Percentiles rank a stretch among this genome's conserved stretches.
Evolutionary conservation across 2,888 invertebrate genomes (phyloP).

Genomic region (Aleiodes testaceus): DNA sequence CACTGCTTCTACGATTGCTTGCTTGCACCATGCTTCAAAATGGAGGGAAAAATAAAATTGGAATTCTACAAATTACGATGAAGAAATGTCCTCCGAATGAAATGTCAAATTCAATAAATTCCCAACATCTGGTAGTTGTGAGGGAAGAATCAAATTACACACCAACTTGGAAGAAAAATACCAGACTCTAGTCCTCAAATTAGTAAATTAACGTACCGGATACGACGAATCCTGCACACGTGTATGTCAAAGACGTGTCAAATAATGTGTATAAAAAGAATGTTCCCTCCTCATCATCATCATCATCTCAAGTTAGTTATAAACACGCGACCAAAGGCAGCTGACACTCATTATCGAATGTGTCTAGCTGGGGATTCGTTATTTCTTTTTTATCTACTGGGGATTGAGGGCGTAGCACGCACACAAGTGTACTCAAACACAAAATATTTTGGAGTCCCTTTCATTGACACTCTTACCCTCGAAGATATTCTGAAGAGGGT

Average conservation of each 20-base stretch:
- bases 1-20: no score
- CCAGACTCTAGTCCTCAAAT: not conserved
- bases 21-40: no score
- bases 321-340: slow-evolving; percentile 46
- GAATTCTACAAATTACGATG: no score
- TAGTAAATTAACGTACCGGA: slow-evolving; percentile 22
- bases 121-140: not conserved
- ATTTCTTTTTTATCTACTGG: slow-evolving; percentile 13
- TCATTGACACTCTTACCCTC: slow-evolving; percentile 8
- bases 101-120: not conserved
- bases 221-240: slow-evolving; percentile 11
- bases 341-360: slow-evolving; percentile 52
- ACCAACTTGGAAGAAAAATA: no score
- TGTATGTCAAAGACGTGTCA: slow-evolving; percentile 24
- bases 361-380: slow-evolving; percentile 41
- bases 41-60: no score
- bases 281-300: not conserved
- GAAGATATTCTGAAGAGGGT: not conserved
- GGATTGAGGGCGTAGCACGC: slow-evolving; percentile 19
- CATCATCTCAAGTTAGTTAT: not conserved
- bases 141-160: not conserved
- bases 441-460: slow-evolving; percentile 1
- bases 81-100: no score
- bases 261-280: slow-evolving; percentile 26
- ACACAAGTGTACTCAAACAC: slow-evolving; percentile 1